Evolutionary conservation across 1,140 invertebrate species (phyloP).

Genomic region (Cherax destructor): DNA sequence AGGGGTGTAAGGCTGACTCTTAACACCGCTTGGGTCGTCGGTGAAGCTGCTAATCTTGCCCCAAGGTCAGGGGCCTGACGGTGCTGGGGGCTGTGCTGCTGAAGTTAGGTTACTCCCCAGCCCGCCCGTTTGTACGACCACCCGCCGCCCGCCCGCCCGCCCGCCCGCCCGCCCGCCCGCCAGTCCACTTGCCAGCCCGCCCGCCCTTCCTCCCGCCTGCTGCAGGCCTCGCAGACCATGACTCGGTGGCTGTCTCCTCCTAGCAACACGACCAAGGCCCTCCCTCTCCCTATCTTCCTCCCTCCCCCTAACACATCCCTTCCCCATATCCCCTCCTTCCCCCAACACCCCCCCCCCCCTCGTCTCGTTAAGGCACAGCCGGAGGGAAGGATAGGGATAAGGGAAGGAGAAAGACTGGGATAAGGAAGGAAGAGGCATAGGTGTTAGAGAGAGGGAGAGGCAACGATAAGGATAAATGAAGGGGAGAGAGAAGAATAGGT

Average conservation of each 20-base stretch:
- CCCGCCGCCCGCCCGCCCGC: slow-evolving; percentile 2
- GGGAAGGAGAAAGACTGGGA: no score
- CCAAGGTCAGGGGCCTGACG: slow-evolving; percentile 15
- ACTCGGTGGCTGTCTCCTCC: slow-evolving; percentile 25
- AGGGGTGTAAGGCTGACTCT: slow-evolving; percentile 3
- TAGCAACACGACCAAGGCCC: slow-evolving; percentile 16
- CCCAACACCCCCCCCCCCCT: no score
- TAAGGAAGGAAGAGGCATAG: no score
- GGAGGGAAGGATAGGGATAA: no score
- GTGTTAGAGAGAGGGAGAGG: no score
- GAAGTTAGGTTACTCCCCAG: background rate
- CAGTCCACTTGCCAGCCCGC: background rate
- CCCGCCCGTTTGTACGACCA: background rate
- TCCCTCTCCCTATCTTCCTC: no score
- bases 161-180: background rate
- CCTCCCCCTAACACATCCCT: no score
- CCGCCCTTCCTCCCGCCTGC: background rate
- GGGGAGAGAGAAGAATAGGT: no score
- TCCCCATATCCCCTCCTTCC: no score
- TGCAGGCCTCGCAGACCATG: slow-evolving; percentile 23
- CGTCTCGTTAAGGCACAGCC: no score
- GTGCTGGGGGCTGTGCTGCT: background rate
- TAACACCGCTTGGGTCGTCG: background rate
- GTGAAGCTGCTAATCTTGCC: slow-evolving; percentile 21
- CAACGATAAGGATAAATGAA: no score